Evolutionary conservation across 2,797 vertebrate species (phyloP).

Genomic region (Sebastes minor): DNA sequence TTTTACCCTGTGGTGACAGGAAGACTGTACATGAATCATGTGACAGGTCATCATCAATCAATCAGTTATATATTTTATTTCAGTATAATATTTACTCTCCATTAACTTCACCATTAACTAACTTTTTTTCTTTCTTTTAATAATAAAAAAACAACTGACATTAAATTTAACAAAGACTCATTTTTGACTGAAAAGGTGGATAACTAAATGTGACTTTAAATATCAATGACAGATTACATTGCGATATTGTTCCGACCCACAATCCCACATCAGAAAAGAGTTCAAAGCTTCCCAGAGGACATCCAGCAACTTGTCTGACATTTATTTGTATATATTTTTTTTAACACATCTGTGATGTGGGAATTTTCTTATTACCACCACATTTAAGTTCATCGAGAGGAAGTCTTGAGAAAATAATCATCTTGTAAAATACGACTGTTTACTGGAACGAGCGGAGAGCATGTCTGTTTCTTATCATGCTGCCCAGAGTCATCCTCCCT

Average conservation of each 20-base stretch:
- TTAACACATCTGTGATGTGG: conserved; percentile 6
- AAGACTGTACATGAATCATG: background rate
- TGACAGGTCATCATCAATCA: background rate
- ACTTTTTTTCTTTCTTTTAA: background rate
- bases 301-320: background rate
- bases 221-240: background rate
- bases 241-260: background rate
- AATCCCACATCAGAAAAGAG: background rate
- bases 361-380: conserved; percentile 24
- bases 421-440: conserved; percentile 61
- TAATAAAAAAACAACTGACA: background rate
- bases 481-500: conserved; percentile 55
- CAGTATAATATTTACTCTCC: background rate
- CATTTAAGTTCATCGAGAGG: conserved; percentile 31
- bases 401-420: conserved; percentile 45
- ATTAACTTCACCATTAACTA: no score
- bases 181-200: background rate
- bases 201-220: background rate
- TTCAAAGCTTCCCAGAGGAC: background rate
- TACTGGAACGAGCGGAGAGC: conserved; percentile 43
- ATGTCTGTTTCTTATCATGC: conserved; percentile 61
- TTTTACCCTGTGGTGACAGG: background rate
- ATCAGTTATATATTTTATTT: background rate
- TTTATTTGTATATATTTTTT: background rate
- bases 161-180: background rate